These are phyloP conservation scores for Brachyhypopomus gauderio DNA, from an alignment of 2,113 vertebrate genomes.

Conservation along the genomic window DNA sequence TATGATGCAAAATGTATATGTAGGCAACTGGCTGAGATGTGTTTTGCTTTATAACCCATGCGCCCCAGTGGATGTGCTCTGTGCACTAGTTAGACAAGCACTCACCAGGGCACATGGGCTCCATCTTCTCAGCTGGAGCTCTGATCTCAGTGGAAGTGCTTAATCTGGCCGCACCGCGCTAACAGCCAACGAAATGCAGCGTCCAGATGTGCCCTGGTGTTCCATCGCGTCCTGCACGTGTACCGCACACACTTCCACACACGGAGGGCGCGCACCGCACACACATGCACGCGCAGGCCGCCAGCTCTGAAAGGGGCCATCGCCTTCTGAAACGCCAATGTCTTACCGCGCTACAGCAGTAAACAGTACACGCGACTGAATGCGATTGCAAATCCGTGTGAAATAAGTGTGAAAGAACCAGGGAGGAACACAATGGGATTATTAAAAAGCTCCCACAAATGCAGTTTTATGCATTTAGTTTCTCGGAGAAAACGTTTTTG, in stretches of 20 bases:
- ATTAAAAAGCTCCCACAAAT: neutral
- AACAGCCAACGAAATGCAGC: conserved; percentile 39
- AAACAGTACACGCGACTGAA: neutral
- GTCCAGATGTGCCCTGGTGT: conserved; percentile 18
- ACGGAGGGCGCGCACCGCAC: neutral
- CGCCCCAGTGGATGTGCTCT: conserved; percentile 11
- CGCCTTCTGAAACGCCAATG: conserved; percentile 4
- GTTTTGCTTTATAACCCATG: conserved; percentile 38
- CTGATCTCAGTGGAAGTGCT: conserved; percentile 27
- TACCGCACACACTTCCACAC: neutral
- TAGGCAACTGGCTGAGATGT: conserved; percentile 14
- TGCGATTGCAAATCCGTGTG: neutral
- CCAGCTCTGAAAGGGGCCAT: conserved; percentile 35
- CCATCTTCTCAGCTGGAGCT: conserved; percentile 1
- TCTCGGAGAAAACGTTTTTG: neutral
- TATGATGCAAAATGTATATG: conserved; percentile 22
- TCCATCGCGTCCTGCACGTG: neutral
- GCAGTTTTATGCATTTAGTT: no score
- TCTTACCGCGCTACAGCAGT: neutral
- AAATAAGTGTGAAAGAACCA: conserved; percentile 1
- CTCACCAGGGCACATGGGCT: conserved; percentile 31
- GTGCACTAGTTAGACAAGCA: conserved; percentile 33
- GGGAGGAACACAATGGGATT: neutral
- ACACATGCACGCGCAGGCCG: conserved; percentile 10
- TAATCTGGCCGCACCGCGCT: conserved; percentile 19